phyloP scores from a whole-genome alignment of 1,140 invertebrate species.

The Drosophila quadrilineata region DNA sequence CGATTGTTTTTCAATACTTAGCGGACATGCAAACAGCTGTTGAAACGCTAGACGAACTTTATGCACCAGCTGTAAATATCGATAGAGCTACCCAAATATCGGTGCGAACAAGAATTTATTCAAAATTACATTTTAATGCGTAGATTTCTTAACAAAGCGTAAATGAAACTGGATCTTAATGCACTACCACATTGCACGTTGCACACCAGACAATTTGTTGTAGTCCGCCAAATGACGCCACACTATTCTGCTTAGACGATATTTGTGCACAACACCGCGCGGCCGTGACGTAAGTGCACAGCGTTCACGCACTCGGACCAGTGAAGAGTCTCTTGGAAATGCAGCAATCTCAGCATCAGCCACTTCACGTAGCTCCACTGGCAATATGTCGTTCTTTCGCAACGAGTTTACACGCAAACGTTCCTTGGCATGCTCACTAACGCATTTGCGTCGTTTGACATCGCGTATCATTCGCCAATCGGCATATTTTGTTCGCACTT shows the following conservation, averaged over 20 bases:
- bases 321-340: conserved; percentile 88
- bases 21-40: conserved; percentile 6
- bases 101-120: neutral
- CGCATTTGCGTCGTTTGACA: conserved; percentile 88
- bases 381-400: conserved; percentile 91
- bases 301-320: conserved; percentile 85
- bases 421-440: conserved; percentile 87
- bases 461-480: conserved; percentile 91
- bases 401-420: conserved; percentile 89
- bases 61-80: too few species aligned
- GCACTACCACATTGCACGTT: conserved; percentile 91
- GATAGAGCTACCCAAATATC: too few species aligned
- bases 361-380: conserved; percentile 87
- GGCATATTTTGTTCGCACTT: conserved; percentile 87
- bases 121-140: conserved; percentile 13
- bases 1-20: conserved; percentile 20
- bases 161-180: conserved; percentile 22
- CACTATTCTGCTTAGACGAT: conserved; percentile 92
- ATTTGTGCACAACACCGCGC: conserved; percentile 87
- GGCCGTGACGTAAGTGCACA: conserved; percentile 90
- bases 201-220: conserved; percentile 93
- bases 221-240: conserved; percentile 95
- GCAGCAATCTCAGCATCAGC: conserved; percentile 88
- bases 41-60: too few species aligned
- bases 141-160: neutral